Conservation (phyloP, 1,140 invertebrate species). For the Lysiphlebus fabarum region DNA sequence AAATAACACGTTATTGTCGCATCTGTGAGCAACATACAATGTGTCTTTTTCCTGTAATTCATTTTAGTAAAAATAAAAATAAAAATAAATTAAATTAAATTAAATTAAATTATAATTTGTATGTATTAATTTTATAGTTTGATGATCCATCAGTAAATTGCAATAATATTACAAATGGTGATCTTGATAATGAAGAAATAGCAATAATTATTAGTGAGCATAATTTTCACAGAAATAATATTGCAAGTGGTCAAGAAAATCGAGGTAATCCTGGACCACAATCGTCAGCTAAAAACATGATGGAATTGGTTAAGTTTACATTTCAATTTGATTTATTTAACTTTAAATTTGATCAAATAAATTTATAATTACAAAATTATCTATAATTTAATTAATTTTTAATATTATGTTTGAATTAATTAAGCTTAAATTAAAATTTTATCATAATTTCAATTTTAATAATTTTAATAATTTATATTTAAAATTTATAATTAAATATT, state of each 20-base stretch:
- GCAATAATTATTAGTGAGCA: conserved; percentile 42
- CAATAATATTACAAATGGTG: conserved; percentile 21
- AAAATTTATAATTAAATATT: too few species aligned
- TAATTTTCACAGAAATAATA: conserved; percentile 52
- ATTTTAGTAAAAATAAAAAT: neutral
- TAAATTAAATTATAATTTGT: neutral
- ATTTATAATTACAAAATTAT: too few species aligned
- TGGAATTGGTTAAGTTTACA: conserved; percentile 48
- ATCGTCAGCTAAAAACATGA: conserved; percentile 57
- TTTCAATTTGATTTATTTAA: conserved; percentile 25
- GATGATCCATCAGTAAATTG: conserved; percentile 30
- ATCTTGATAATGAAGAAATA: conserved; percentile 33
- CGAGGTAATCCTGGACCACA: conserved; percentile 56
- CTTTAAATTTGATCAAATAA: neutral
- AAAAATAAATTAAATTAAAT: neutral
- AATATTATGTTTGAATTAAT: too few species aligned
- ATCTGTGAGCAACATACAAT: conserved; percentile 36
- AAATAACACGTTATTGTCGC: conserved; percentile 32
- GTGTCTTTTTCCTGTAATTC: conserved; percentile 38
- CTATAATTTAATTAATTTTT: too few species aligned
- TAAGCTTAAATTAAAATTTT: too few species aligned
- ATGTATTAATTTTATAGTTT: conserved; percentile 22
- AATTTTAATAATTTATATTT: too few species aligned
- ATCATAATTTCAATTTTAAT: too few species aligned
- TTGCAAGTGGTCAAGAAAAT: conserved; percentile 53